A percentile compares a stretch with the other conserved stretches of the same genome.
Evolutionary conservation across 2,888 invertebrate genomes (phyloP).

Genomic region (Bruchidius siliquastri): DNA sequence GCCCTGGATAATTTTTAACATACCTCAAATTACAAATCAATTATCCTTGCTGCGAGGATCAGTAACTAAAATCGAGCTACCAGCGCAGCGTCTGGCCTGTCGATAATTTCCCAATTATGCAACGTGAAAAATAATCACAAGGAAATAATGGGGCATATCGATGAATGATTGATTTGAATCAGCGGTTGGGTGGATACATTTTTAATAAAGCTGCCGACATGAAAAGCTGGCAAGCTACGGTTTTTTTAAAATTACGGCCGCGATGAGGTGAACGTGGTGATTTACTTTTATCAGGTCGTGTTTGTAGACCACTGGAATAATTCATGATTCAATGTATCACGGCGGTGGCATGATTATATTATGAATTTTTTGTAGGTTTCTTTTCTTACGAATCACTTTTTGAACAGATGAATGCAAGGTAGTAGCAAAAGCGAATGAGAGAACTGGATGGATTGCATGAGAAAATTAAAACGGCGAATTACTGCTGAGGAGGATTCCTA

Average conservation of each 20-base stretch:
- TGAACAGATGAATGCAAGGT: too few species aligned
- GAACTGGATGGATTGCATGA: too few species aligned
- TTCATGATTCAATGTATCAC: background rate
- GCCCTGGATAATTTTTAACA: too few species aligned
- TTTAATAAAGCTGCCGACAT: background rate
- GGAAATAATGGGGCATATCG: background rate
- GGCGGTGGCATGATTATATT: background rate
- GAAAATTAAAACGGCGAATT: too few species aligned
- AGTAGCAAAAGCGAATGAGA: too few species aligned
- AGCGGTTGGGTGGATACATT: background rate
- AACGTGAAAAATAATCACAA: background rate
- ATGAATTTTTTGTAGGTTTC: too few species aligned
- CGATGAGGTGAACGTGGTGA: background rate
- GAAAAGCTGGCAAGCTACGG: background rate
- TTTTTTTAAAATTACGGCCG: background rate
- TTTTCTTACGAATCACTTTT: too few species aligned
- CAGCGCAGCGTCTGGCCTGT: background rate
- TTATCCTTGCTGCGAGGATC: too few species aligned
- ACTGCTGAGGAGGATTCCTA: too few species aligned
- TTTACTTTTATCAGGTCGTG: background rate
- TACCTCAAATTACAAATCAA: too few species aligned
- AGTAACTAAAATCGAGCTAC: too few species aligned
- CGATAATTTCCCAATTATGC: background rate
- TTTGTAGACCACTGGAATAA: background rate
- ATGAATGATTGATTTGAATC: background rate